Evolutionary conservation across 2,797 vertebrate genomes (phyloP).

Genomic region (Benthosema pterotum): DNA sequence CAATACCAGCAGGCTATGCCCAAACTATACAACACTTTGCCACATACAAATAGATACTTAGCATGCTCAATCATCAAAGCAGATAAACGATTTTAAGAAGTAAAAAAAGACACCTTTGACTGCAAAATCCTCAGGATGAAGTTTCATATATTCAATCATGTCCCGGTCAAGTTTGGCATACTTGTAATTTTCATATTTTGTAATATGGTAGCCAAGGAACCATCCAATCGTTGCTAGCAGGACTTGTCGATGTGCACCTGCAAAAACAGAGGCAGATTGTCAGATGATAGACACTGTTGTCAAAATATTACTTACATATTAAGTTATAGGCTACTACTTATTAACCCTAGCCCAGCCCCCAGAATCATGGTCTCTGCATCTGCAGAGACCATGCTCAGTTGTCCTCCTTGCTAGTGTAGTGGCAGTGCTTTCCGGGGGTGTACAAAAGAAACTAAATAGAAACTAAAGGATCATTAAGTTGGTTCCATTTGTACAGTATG

Average conservation of each 20-base stretch:
- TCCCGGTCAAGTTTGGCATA: conserved; percentile 84
- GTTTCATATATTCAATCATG: conserved; percentile 81
- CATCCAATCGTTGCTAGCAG: conserved; percentile 80
- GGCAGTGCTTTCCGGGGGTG: neutral
- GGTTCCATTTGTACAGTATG: too few relatives aligned
- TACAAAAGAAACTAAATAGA: too few relatives aligned
- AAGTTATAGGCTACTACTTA: too few relatives aligned
- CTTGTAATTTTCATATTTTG: conserved; percentile 80
- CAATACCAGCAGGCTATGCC: too few relatives aligned
- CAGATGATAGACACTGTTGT: too few relatives aligned
- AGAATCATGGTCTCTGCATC: too few relatives aligned
- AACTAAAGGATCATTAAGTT: too few relatives aligned
- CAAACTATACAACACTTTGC: too few relatives aligned
- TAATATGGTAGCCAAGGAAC: conserved; percentile 86
- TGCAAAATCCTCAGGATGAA: conserved; percentile 83
- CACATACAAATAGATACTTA: too few relatives aligned
- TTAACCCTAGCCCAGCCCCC: too few relatives aligned
- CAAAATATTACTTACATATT: too few relatives aligned
- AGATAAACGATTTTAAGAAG: conserved; percentile 3
- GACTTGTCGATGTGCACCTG: conserved; percentile 90
- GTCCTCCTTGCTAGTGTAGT: neutral
- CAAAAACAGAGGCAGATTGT: conserved; percentile 7
- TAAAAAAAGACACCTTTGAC: conserved; percentile 56
- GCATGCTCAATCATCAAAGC: neutral
- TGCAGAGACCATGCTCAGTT: too few relatives aligned